Evolutionary conservation across 2,113 vertebrate species (phyloP).

Genomic region (Zosterops japonicus): DNA sequence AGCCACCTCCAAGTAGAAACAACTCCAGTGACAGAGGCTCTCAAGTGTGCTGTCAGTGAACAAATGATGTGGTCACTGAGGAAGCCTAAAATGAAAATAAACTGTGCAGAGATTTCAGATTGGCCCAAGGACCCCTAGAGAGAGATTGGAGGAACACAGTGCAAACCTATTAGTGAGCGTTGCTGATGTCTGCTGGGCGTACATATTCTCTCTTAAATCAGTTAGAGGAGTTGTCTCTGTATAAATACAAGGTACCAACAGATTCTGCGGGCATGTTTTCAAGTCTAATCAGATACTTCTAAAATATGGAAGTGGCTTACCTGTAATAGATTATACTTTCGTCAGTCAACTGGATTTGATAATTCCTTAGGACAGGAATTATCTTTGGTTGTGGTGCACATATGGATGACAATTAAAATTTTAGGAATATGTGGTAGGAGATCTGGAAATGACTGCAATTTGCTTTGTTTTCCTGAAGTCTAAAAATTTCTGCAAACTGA

Average conservation of each 20-base stretch:
- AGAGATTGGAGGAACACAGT: not conserved
- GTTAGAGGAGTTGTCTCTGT: not conserved
- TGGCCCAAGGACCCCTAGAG: not conserved
- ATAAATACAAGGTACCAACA: not conserved
- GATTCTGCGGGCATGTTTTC: not conserved
- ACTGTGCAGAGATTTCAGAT: not conserved
- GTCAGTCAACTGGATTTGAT: not conserved
- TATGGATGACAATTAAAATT: not conserved
- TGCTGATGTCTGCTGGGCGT: not conserved
- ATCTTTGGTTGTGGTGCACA: not conserved
- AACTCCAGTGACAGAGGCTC: fast-evolving
- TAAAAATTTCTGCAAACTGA: not conserved
- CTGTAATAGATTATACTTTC: not conserved
- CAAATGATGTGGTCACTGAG: not conserved
- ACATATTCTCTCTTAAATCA: not conserved
- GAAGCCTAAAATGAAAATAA: not conserved
- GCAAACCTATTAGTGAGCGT: not conserved
- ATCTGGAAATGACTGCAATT: not conserved
- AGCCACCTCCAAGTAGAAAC: not conserved
- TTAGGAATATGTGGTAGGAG: not conserved
- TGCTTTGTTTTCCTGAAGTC: not conserved
- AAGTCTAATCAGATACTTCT: not conserved
- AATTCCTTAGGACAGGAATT: not conserved
- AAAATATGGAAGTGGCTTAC: not conserved
- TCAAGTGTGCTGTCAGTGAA: not conserved